phyloP scores from a whole-genome alignment of 2,113 vertebrate genomes.

The Actinemys pallida region DNA sequence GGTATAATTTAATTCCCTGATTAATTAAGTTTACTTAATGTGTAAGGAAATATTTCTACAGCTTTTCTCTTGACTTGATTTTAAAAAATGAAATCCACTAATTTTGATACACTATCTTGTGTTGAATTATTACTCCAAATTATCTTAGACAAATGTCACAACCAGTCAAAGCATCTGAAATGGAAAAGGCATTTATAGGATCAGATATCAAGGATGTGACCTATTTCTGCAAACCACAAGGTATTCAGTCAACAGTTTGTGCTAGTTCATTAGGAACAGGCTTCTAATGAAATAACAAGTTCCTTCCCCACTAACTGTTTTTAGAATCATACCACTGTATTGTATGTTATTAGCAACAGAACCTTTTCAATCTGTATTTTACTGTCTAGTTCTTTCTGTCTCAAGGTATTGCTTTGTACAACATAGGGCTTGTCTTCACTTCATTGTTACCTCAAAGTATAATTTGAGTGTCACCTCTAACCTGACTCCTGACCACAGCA shows the following conservation, averaged over 20 bases:
- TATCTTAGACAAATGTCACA: neutral
- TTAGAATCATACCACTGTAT: neutral
- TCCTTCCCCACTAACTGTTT: neutral
- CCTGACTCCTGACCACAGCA: neutral
- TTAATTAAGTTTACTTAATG: slow-evolving; percentile 1
- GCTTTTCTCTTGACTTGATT: slow-evolving; percentile 18
- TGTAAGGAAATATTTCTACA: neutral
- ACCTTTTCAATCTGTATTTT: neutral
- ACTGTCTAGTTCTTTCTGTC: neutral
- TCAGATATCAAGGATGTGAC: neutral
- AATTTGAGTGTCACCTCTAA: neutral
- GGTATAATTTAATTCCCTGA: slow-evolving; percentile 31
- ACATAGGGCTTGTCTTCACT: neutral
- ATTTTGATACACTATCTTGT: neutral
- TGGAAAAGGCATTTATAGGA: neutral
- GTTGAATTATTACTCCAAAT: neutral
- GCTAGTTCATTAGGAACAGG: neutral
- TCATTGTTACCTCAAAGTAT: neutral
- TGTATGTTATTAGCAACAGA: neutral
- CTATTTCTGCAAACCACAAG: neutral
- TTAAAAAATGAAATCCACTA: neutral
- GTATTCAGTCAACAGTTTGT: neutral
- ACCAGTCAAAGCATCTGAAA: neutral
- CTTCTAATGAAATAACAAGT: neutral
- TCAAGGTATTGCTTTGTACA: fast-evolving